A percentile compares a stretch with the other conserved stretches of the same genome.
These are phyloP conservation scores for Siniperca undulata DNA, from an alignment of 2,797 vertebrate species.

Conservation along the genomic window DNA sequence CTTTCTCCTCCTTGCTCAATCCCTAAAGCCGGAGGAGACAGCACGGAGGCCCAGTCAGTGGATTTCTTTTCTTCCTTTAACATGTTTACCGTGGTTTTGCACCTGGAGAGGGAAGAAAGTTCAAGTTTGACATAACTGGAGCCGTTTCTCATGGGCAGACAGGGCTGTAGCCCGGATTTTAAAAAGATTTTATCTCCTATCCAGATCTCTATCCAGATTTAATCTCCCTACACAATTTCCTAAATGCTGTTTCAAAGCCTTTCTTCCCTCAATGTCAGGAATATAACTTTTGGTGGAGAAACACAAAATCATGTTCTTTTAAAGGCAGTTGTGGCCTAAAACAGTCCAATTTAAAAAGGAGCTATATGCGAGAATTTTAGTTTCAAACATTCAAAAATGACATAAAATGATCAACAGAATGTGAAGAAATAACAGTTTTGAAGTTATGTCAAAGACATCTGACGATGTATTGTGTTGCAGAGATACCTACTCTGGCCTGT, in stretches of 20 bases:
- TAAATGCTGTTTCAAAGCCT: neutral
- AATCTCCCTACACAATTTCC: neutral
- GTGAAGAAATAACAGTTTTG: too few relatives aligned
- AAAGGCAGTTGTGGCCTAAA: neutral
- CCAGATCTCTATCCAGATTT: neutral
- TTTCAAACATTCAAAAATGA: too few relatives aligned
- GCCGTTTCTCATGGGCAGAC: neutral
- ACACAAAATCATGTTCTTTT: neutral
- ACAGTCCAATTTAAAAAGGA: neutral
- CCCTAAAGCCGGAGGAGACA: neutral
- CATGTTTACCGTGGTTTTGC: slow-evolving; percentile 81
- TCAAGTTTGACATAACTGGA: neutral
- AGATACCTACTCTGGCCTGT: too few relatives aligned
- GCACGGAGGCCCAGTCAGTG: neutral
- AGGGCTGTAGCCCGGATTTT: too few relatives aligned
- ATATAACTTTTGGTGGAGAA: too few relatives aligned
- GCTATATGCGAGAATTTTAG: too few relatives aligned
- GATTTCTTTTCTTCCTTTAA: slow-evolving; percentile 18
- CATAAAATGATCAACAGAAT: too few relatives aligned
- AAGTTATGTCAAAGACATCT: too few relatives aligned
- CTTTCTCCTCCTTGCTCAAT: slow-evolving; percentile 1
- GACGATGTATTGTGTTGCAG: too few relatives aligned
- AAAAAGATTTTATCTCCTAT: neutral
- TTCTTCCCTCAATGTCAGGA: neutral
- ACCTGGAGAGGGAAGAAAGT: slow-evolving; percentile 74